Conservation (phyloP, 2,888 invertebrate species). For the Eucera pruinosa region DNA sequence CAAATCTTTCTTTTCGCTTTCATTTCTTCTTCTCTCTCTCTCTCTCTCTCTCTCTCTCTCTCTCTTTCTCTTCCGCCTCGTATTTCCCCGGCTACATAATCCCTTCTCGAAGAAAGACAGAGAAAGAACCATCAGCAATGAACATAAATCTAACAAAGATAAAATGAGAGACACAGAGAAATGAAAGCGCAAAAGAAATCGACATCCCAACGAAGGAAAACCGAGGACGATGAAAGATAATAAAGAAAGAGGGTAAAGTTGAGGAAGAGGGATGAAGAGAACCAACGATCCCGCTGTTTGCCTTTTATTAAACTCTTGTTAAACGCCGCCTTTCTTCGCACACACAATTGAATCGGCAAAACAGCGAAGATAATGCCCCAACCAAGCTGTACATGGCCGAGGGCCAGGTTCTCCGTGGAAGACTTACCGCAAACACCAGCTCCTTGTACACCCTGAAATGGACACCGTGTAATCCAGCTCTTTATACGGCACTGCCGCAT, state of each 20-base stretch:
- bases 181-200: constrained; percentile 9
- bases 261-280: constrained; percentile 34
- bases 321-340: constrained; percentile 82
- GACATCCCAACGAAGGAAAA: constrained; percentile 31
- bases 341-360: constrained; percentile 84
- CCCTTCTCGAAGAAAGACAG: constrained; percentile 44
- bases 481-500: constrained; percentile 72
- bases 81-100: constrained; percentile 60
- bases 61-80: constrained; percentile 5
- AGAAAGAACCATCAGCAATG: not conserved
- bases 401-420: constrained; percentile 37
- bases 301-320: constrained; percentile 85
- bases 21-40: constrained; percentile 36
- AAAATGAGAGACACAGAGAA: not conserved
- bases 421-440: constrained; percentile 74
- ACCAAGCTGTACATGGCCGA: constrained; percentile 38
- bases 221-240: constrained; percentile 4
- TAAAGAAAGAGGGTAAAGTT: constrained; percentile 12
- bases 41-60: not conserved
- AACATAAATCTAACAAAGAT: not conserved
- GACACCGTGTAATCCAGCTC: constrained; percentile 82
- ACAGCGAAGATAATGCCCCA: constrained; percentile 82
- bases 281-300: constrained; percentile 77
- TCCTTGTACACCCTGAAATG: constrained; percentile 78
- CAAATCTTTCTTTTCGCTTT: constrained; percentile 57